Evolutionary conservation across 2,888 invertebrate species (phyloP).

Genomic region (Tortrix viridana): DNA sequence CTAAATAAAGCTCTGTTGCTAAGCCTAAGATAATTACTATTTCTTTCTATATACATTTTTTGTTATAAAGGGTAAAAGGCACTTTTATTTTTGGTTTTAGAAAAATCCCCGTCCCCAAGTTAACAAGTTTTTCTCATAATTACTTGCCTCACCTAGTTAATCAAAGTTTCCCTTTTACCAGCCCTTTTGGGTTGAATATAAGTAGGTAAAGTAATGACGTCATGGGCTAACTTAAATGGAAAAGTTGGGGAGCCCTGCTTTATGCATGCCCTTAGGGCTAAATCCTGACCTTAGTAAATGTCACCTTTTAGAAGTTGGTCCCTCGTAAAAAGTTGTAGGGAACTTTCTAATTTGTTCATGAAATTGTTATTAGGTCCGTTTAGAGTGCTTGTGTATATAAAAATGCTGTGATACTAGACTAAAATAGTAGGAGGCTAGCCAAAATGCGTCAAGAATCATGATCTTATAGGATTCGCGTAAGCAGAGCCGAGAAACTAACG

Average conservation of each 20-base stretch:
- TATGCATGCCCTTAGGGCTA: constrained; percentile 64
- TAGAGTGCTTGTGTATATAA: not conserved
- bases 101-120: not conserved
- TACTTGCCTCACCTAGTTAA: constrained; percentile 19
- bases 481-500: no score
- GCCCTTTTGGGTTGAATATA: constrained; percentile 23
- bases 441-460: no score
- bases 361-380: constrained; percentile 33
- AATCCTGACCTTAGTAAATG: constrained; percentile 58
- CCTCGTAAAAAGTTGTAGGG: constrained; percentile 46
- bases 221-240: constrained; percentile 74
- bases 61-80: no score
- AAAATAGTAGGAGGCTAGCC: no score
- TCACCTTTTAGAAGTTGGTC: constrained; percentile 54
- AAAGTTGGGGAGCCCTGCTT: constrained; percentile 68
- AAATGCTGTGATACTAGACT: not conserved
- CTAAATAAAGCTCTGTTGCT: no score
- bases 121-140: constrained; percentile 22
- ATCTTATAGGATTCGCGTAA: no score
- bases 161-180: constrained; percentile 23
- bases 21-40: no score
- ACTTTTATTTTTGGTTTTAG: no score
- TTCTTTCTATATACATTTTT: no score
- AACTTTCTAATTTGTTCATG: constrained; percentile 30
- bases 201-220: constrained; percentile 64